Conservation (phyloP, 2,888 invertebrate genomes). For the Synanthedon myopaeformis region DNA sequence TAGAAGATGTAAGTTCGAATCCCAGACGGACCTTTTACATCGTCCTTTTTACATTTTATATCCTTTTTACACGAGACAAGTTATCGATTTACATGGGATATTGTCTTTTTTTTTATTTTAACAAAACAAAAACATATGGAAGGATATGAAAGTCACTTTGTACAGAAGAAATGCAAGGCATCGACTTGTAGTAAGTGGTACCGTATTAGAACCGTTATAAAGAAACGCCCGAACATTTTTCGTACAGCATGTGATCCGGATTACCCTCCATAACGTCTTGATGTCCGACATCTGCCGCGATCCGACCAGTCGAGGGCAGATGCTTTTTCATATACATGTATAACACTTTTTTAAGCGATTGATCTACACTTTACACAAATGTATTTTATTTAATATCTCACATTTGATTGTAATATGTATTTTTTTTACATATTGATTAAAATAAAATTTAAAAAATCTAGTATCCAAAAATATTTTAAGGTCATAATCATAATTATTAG, state of each 20-base stretch:
- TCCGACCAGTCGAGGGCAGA: slow-evolving; percentile 31
- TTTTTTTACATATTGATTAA: no score
- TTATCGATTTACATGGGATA: neutral
- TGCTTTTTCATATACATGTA: slow-evolving; percentile 27
- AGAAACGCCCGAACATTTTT: slow-evolving; percentile 35
- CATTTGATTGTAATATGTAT: no score
- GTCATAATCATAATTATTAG: no score
- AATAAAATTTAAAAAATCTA: no score
- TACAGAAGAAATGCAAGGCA: neutral
- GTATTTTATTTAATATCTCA: no score
- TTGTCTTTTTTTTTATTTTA: neutral
- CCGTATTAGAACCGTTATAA: slow-evolving; percentile 6
- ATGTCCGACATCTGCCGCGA: slow-evolving; percentile 54
- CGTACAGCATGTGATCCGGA: slow-evolving; percentile 44
- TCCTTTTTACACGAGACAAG: no score
- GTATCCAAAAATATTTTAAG: no score
- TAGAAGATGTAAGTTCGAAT: no score
- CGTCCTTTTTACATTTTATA: no score
- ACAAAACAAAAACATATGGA: neutral
- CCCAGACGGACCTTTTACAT: no score
- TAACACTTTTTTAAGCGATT: slow-evolving; percentile 26
- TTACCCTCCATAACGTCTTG: slow-evolving; percentile 60
- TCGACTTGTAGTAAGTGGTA: neutral
- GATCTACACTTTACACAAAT: neutral
- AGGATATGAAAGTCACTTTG: neutral